Evolutionary conservation across 2,797 vertebrate genomes (phyloP).

Genomic region (Diceros bicornis): DNA sequence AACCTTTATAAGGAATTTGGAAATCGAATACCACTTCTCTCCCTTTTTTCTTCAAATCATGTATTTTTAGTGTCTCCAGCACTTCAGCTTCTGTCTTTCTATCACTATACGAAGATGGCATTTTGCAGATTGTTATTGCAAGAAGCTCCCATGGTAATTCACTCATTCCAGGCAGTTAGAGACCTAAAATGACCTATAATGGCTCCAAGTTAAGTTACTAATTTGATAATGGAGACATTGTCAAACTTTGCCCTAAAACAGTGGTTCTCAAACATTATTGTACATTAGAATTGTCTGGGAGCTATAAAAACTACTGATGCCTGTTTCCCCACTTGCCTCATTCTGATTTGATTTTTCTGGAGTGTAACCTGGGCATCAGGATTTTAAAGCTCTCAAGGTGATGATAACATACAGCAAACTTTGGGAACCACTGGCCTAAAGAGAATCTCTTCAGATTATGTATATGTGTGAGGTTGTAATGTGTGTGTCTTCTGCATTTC

Average conservation of each 20-base stretch:
- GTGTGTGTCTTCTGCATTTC: neutral
- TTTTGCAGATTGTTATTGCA: slow-evolving; percentile 41
- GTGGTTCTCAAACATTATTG: neutral
- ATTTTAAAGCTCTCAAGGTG: neutral
- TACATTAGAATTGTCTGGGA: neutral
- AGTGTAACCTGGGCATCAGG: neutral
- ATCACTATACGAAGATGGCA: neutral
- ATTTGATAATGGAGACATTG: neutral
- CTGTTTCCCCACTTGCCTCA: neutral
- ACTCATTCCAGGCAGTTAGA: neutral
- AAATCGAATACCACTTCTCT: neutral
- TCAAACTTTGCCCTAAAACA: neutral
- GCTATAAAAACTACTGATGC: neutral
- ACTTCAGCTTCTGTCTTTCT: neutral
- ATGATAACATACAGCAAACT: neutral
- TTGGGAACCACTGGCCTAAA: neutral
- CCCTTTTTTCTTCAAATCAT: neutral
- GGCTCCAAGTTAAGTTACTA: slow-evolving; percentile 28
- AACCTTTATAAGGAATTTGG: slow-evolving; percentile 19
- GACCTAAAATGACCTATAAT: neutral
- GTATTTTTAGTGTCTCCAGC: neutral
- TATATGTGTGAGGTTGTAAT: neutral
- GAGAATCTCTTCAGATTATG: neutral
- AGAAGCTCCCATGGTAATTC: neutral
- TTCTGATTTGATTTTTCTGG: neutral